Evolutionary conservation across 2,888 invertebrate genomes (phyloP).

Genomic region (Cylloceria caligata): DNA sequence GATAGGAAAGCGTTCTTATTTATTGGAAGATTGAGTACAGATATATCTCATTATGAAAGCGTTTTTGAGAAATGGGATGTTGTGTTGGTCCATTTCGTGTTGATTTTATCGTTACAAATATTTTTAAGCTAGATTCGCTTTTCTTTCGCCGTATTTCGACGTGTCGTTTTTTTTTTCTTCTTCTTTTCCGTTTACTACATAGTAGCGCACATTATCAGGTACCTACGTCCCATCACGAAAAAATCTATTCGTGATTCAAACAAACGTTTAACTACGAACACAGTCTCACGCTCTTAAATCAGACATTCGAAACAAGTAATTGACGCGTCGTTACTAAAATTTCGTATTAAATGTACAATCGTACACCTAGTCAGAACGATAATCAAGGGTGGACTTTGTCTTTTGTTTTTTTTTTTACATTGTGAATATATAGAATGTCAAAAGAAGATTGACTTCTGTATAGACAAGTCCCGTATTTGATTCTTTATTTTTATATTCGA

Average conservation of each 20-base stretch:
- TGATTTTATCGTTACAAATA: conserved; percentile 22
- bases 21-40: conserved; percentile 45
- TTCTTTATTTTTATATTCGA: conserved; percentile 50
- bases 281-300: conserved; percentile 19
- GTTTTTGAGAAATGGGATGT: conserved; percentile 30
- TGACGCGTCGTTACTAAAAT: background rate
- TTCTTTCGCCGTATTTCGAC: conserved; percentile 29
- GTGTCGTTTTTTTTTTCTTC: conserved; percentile 15
- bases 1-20: conserved; percentile 38
- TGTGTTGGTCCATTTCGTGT: conserved; percentile 27
- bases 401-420: conserved; percentile 35
- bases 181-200: conserved; percentile 48
- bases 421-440: conserved; percentile 51
- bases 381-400: conserved; percentile 12
- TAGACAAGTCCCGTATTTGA: background rate
- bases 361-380: background rate
- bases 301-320: conserved; percentile 23
- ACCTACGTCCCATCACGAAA: conserved; percentile 65
- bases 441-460: conserved; percentile 26
- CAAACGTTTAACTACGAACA: conserved; percentile 25
- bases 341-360: conserved; percentile 31
- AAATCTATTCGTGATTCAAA: conserved; percentile 29
- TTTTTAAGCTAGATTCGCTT: conserved; percentile 36
- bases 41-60: conserved; percentile 20
- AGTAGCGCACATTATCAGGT: conserved; percentile 62